Conservation (phyloP, 2,113 vertebrate species). For the Hemibagrus wyckioides region DNA sequence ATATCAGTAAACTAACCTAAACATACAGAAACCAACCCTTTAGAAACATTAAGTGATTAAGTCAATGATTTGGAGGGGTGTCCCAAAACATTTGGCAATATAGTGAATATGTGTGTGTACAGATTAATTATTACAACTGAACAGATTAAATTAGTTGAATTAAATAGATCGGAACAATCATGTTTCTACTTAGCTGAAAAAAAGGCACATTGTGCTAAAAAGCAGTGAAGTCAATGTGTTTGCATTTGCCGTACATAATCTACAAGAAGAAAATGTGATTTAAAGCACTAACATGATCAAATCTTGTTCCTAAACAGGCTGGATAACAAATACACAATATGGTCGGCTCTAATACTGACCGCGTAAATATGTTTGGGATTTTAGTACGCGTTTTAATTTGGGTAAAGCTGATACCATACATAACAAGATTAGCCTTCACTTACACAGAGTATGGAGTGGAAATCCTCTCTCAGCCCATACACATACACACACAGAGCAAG, state of each 20-base stretch:
- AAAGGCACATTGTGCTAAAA: background rate
- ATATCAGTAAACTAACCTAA: background rate
- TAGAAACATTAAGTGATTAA: no score
- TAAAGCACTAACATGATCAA: background rate
- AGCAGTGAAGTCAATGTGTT: background rate
- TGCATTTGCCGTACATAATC: background rate
- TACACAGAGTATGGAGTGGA: constrained; percentile 10
- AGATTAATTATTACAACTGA: background rate
- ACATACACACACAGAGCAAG: background rate
- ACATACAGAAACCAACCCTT: background rate
- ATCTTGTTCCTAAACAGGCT: background rate
- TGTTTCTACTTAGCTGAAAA: background rate
- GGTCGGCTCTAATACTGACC: background rate
- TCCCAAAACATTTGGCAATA: no score
- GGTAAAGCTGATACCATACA: constrained; percentile 27
- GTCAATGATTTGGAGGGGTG: no score
- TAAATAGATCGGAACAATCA: background rate
- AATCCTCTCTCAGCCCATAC: constrained; percentile 11
- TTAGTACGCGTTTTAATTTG: constrained; percentile 26
- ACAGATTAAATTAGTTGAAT: background rate
- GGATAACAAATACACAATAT: background rate
- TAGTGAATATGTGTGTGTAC: background rate
- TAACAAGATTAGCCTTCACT: constrained; percentile 46
- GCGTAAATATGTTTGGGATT: background rate
- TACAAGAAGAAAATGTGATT: background rate